Conservation (phyloP, 2,888 invertebrate species). For the Andrena marginata region DNA sequence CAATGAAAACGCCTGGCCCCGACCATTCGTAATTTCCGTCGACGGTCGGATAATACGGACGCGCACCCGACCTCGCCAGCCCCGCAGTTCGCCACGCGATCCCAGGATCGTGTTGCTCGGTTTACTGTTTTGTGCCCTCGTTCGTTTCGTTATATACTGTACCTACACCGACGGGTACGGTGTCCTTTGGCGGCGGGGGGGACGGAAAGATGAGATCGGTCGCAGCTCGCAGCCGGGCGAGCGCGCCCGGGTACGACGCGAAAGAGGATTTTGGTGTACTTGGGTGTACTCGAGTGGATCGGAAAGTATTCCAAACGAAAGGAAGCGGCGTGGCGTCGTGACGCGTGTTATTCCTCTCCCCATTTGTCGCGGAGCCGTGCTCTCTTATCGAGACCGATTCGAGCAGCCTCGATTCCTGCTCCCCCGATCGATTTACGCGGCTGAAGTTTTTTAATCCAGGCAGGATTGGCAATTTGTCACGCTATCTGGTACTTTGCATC, state of each 20-base stretch:
- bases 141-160: not conserved
- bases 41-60: constrained; percentile 12
- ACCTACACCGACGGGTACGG: not conserved
- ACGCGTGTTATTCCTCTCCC: not conserved
- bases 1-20: constrained; percentile 38
- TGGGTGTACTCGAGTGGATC: no score
- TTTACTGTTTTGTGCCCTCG: not conserved
- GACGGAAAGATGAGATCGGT: not conserved
- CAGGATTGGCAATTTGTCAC: constrained; percentile 50
- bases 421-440: constrained; percentile 19
- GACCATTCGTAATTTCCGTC: constrained; percentile 44
- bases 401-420: not conserved
- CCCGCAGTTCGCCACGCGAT: not conserved
- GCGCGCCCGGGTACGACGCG: no score
- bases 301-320: no score
- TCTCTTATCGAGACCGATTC: constrained; percentile 13
- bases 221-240: not conserved
- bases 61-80: not conserved
- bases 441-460: constrained; percentile 20
- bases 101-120: not conserved
- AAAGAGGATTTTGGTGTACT: no score
- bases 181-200: not conserved
- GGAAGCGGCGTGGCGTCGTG: no score
- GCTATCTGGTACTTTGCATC: constrained; percentile 57
- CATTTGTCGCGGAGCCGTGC: not conserved